phyloP scores from a whole-genome alignment of 2,797 vertebrate species.

The Crenichthys baileyi region DNA sequence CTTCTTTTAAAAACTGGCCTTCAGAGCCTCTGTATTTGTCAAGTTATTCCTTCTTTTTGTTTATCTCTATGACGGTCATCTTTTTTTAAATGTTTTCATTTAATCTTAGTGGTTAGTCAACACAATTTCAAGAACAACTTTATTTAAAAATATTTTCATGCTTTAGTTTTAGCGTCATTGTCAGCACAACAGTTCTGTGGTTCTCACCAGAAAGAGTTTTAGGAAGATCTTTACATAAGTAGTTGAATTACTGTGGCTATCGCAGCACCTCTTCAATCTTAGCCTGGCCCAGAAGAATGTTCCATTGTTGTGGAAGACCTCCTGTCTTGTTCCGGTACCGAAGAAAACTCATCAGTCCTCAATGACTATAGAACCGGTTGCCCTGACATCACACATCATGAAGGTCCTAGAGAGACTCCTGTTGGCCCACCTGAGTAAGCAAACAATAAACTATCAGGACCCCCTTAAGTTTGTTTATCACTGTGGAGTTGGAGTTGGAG shows the following conservation, averaged over 20 bases:
- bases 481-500: no score
- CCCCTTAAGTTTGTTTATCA: no score
- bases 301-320: no score
- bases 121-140: conserved; percentile 15
- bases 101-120: conserved; percentile 6
- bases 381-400: no score
- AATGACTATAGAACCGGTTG: no score
- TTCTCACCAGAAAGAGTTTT: conserved; percentile 14
- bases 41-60: background rate
- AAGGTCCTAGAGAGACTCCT: no score
- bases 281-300: no score
- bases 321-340: no score
- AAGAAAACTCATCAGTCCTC: no score
- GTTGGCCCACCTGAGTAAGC: no score
- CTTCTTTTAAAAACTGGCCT: background rate
- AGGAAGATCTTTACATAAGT: conserved; percentile 4
- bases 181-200: conserved; percentile 4
- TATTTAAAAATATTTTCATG: conserved; percentile 36
- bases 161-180: conserved; percentile 9
- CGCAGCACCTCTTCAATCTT: no score
- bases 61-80: background rate
- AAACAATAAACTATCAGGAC: no score
- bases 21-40: background rate
- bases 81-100: conserved; percentile 7
- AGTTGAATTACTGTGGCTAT: background rate